A percentile compares a stretch with the other conserved stretches of the same genome.
These are phyloP conservation scores for Drosophila insularis DNA, from an alignment of 1,140 invertebrate species.

Conservation along the genomic window DNA sequence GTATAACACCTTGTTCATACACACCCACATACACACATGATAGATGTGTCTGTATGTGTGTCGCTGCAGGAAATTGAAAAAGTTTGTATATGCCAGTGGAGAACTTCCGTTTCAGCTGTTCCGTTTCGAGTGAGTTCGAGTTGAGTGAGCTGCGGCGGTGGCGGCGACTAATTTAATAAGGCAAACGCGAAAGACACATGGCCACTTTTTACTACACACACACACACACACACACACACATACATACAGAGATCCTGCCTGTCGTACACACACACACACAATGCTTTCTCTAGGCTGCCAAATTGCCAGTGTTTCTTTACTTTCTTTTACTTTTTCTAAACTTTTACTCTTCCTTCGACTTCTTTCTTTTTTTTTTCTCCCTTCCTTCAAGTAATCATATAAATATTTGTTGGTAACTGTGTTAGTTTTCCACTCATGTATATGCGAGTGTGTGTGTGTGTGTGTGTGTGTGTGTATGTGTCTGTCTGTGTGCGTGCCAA, in stretches of 20 bases:
- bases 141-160: constrained; percentile 50
- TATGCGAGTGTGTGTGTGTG: constrained; percentile 17
- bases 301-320: constrained; percentile 31
- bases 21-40: constrained; percentile 12
- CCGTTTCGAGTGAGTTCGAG: constrained; percentile 46
- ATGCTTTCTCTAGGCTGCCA: constrained; percentile 30
- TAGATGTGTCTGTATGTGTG: background rate
- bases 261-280: constrained; percentile 9
- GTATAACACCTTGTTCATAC: constrained; percentile 28
- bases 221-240: constrained; percentile 24
- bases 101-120: constrained; percentile 70
- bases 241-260: constrained; percentile 17
- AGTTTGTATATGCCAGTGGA: constrained; percentile 62
- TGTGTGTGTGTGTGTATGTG: constrained; percentile 35
- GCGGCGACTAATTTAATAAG: constrained; percentile 72
- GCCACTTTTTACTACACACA: constrained; percentile 59
- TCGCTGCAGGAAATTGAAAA: constrained; percentile 72
- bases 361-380: constrained; percentile 23
- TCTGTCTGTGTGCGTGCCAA: constrained; percentile 37
- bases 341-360: constrained; percentile 32
- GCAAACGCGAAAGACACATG: constrained; percentile 51
- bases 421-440: constrained; percentile 32
- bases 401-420: constrained; percentile 64
- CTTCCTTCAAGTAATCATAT: constrained; percentile 65
- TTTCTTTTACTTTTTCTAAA: constrained; percentile 51